Conservation (phyloP, 1,140 invertebrate genomes). For the Nephotettix cincticeps region DNA sequence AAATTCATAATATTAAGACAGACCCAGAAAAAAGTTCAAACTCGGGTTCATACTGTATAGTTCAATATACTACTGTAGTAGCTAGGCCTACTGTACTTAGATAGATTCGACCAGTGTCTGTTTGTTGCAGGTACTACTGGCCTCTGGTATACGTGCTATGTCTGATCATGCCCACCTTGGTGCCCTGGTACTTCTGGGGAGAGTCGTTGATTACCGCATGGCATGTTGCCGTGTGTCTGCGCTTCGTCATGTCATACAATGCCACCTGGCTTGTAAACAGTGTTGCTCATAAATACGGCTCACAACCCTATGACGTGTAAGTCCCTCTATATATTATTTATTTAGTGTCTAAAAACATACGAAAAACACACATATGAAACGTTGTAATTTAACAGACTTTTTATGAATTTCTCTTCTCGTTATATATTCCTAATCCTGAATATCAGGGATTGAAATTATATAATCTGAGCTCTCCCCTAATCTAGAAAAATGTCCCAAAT, state of each 20-base stretch:
- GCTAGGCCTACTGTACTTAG: too few species aligned
- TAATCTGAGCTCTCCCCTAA: not conserved
- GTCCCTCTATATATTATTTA: constrained; percentile 39
- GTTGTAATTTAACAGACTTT: not conserved
- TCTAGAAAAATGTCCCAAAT: too few species aligned
- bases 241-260: constrained; percentile 66
- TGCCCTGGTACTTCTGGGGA: constrained; percentile 61
- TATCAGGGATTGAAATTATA: not conserved
- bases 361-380: not conserved
- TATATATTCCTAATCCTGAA: not conserved
- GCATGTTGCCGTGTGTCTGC: constrained; percentile 62
- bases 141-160: constrained; percentile 32
- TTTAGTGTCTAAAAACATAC: not conserved
- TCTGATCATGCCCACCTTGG: constrained; percentile 51
- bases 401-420: not conserved
- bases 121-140: constrained; percentile 37
- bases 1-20: too few species aligned
- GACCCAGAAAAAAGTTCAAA: too few species aligned
- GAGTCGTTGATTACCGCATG: constrained; percentile 62
- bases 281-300: constrained; percentile 70
- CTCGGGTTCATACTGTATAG: too few species aligned
- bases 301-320: constrained; percentile 73
- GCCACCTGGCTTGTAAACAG: constrained; percentile 77
- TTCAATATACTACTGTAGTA: too few species aligned
- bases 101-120: too few species aligned